These are phyloP conservation scores for Notolepis coatsorum DNA, from an alignment of 2,797 vertebrate genomes.

Conservation along the genomic window DNA sequence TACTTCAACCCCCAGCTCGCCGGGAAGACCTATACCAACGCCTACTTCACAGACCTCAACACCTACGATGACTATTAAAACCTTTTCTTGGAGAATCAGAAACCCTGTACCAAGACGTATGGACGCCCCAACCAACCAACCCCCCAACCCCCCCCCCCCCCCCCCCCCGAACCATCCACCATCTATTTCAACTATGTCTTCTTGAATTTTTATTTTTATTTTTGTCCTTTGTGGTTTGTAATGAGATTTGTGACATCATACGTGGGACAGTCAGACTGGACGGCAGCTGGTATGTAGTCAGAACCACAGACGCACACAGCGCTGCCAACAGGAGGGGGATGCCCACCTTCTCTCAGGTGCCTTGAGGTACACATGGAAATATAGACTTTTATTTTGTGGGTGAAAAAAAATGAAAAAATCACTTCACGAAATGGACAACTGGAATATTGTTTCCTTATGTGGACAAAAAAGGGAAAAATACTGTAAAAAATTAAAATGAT, in stretches of 20 bases:
- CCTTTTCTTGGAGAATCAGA: slow-evolving; percentile 33
- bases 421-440: slow-evolving; percentile 51
- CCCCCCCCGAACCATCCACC: too few species aligned
- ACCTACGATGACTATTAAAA: slow-evolving; percentile 96
- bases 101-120: slow-evolving; percentile 40
- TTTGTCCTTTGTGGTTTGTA: slow-evolving; percentile 73
- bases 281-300: slow-evolving; percentile 68
- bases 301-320: slow-evolving; percentile 57
- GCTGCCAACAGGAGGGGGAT: slow-evolving; percentile 68
- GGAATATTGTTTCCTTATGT: slow-evolving; percentile 40
- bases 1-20: slow-evolving; percentile 98
- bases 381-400: slow-evolving; percentile 25
- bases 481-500: slow-evolving; percentile 21
- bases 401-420: not conserved
- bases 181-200: slow-evolving; percentile 51
- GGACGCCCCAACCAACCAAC: slow-evolving; percentile 30
- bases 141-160: too few species aligned
- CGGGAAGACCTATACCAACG: slow-evolving; percentile 96
- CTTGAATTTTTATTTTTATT: slow-evolving; percentile 26
- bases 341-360: slow-evolving; percentile 77
- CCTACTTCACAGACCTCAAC: slow-evolving; percentile 98
- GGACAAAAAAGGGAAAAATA: slow-evolving; percentile 43
- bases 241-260: slow-evolving; percentile 70
- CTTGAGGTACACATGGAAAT: slow-evolving; percentile 74
- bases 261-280: slow-evolving; percentile 64